phyloP scores from a whole-genome alignment of 2,888 invertebrate genomes.

The Chrysodeixis includens region DNA sequence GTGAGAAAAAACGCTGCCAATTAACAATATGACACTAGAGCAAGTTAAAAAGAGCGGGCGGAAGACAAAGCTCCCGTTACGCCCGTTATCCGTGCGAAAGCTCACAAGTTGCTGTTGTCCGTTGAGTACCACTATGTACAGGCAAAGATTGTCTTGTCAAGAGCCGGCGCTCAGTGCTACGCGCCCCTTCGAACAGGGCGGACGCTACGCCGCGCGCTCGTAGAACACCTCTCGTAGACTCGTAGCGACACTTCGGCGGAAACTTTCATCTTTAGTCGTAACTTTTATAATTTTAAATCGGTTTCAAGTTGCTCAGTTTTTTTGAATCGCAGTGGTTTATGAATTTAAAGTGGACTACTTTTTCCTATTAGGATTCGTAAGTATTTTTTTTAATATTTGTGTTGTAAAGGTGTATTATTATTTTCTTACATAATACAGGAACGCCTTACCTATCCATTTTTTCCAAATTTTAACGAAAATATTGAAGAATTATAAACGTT shows the following conservation, averaged over 20 bases:
- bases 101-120: conserved; percentile 83
- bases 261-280: conserved; percentile 50
- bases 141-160: conserved; percentile 87
- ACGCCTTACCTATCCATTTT: neutral
- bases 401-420: conserved; percentile 6
- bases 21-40: conserved; percentile 67
- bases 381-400: conserved; percentile 51
- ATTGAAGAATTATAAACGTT: no score
- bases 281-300: conserved; percentile 44
- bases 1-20: conserved; percentile 58
- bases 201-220: conserved; percentile 74
- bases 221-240: conserved; percentile 57
- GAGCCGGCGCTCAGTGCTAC: conserved; percentile 82
- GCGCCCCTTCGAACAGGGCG: conserved; percentile 79
- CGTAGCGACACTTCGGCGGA: conserved; percentile 69
- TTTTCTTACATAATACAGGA: neutral
- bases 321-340: conserved; percentile 47
- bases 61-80: conserved; percentile 81
- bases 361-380: conserved; percentile 73
- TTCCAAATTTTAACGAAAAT: no score
- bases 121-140: conserved; percentile 79
- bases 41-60: conserved; percentile 70
- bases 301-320: conserved; percentile 43
- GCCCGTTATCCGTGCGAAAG: conserved; percentile 81
- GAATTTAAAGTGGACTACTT: conserved; percentile 63